These are phyloP conservation scores for Pungitius pungitius DNA, from an alignment of 2,113 vertebrate species.

Conservation along the genomic window DNA sequence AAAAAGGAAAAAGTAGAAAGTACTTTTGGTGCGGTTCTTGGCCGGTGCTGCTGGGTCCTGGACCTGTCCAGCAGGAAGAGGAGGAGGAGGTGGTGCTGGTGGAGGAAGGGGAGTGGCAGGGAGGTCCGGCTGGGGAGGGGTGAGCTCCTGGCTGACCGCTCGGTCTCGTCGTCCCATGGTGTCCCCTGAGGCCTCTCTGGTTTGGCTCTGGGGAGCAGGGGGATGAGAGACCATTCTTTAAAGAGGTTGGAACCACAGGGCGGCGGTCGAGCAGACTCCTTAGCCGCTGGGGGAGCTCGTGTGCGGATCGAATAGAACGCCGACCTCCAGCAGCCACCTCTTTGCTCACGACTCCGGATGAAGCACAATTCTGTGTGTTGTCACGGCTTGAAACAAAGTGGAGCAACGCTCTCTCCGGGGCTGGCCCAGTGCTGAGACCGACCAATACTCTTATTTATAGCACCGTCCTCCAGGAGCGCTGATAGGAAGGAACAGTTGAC, in stretches of 20 bases:
- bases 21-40: conserved; percentile 29
- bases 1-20: neutral
- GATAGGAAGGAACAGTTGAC: conserved; percentile 16
- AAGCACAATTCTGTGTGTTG: neutral
- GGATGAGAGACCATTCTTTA: conserved; percentile 17
- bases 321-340: neutral
- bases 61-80: conserved; percentile 38
- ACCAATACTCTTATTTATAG: conserved; percentile 57
- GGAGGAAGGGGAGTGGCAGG: conserved; percentile 14
- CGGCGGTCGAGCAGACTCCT: conserved; percentile 1
- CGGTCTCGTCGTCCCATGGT: conserved; percentile 42
- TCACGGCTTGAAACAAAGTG: neutral
- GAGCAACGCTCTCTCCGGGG: neutral
- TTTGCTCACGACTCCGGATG: neutral
- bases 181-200: conserved; percentile 49
- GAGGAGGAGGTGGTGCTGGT: conserved; percentile 4
- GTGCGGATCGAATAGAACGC: neutral
- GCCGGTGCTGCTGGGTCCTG: conserved; percentile 32
- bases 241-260: neutral
- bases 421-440: conserved; percentile 33
- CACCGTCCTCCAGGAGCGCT: conserved; percentile 7
- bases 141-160: conserved; percentile 31
- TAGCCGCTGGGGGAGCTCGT: neutral
- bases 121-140: conserved; percentile 34
- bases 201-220: conserved; percentile 51